Percentiles rank a stretch among this genome's conserved stretches.
Conservation (phyloP, 1,140 invertebrate genomes). For the Linepithema humile region DNA sequence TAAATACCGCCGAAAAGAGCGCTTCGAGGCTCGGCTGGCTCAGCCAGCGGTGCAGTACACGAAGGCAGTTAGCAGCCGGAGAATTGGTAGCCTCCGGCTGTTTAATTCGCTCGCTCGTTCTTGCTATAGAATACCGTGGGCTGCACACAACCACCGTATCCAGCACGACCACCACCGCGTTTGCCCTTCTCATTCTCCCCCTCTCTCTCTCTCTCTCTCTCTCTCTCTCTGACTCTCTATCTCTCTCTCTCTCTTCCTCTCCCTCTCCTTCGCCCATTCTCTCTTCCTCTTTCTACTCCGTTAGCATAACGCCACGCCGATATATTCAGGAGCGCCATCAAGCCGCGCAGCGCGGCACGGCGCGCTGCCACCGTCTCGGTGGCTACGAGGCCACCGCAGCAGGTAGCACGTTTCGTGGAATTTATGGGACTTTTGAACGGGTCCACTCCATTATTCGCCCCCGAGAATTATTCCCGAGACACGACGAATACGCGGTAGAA, state of each 20-base stretch:
- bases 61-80: conserved; percentile 74
- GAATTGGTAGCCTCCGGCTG: conserved; percentile 75
- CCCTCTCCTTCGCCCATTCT: background rate
- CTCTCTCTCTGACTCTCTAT: background rate
- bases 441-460: conserved; percentile 76
- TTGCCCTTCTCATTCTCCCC: background rate
- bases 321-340: conserved; percentile 62
- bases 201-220: background rate
- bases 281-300: background rate
- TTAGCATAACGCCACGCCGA: conserved; percentile 36
- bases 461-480: conserved; percentile 73
- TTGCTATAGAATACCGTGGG: conserved; percentile 67
- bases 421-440: conserved; percentile 79
- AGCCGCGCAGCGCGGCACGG: conserved; percentile 13
- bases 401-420: conserved; percentile 61
- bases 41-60: conserved; percentile 5
- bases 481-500: conserved; percentile 57
- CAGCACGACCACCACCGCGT: conserved; percentile 46
- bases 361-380: conserved; percentile 33
- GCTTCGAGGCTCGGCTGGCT: conserved; percentile 41
- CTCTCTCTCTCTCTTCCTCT: background rate
- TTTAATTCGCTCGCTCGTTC: conserved; percentile 75
- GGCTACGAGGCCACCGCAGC: conserved; percentile 7
- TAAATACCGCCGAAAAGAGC: conserved; percentile 54
- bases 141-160: conserved; percentile 58